Conservation (phyloP, 2,113 vertebrate genomes). For the Gadus chalcogrammus region DNA sequence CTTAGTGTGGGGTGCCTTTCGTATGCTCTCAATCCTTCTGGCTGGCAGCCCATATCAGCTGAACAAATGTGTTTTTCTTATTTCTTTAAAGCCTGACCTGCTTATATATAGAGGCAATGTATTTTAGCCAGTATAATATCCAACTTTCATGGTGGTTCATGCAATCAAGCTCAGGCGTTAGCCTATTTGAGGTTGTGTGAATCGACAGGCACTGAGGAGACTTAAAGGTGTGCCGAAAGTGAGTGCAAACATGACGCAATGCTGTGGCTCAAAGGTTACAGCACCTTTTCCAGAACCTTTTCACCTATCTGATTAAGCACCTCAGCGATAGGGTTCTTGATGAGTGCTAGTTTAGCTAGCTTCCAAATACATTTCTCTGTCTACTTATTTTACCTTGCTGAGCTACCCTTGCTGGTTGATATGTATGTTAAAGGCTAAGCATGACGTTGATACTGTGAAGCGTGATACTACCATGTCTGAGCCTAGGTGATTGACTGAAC, state of each 20-base stretch:
- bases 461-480: no score
- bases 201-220: background rate
- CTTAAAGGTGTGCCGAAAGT: conserved; percentile 3
- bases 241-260: conserved; percentile 19
- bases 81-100: no score
- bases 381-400: background rate
- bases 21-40: conserved; percentile 15
- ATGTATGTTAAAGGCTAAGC: no score
- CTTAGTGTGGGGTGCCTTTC: conserved; percentile 31
- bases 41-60: background rate
- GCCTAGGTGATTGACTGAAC: no score
- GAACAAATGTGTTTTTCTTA: no score
- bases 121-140: no score
- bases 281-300: conserved; percentile 21
- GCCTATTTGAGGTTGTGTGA: background rate
- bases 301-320: conserved; percentile 29
- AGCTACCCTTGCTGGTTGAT: no score
- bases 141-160: no score
- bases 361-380: background rate
- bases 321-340: background rate
- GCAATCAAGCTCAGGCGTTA: no score
- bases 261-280: conserved; percentile 40
- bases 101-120: no score
- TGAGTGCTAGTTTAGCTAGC: background rate
- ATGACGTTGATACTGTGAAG: no score